Base-by-base conservation (phyloP, 2,888 invertebrate species). In the Drosophila longiperda region DNA sequence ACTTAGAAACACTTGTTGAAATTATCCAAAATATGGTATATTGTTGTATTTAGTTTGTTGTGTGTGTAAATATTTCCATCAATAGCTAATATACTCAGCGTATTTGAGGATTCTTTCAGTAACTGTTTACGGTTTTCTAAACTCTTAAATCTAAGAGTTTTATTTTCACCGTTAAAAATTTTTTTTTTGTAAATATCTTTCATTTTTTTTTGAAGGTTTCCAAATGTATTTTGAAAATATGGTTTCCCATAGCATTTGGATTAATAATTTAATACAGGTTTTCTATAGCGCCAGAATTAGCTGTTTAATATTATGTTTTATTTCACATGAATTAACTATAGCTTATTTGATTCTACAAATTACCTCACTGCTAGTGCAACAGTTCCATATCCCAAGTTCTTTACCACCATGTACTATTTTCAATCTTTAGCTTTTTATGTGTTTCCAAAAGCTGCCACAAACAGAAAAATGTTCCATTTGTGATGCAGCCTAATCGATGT, bases 1-100 rank as follows among this genome's bases (percentile, higher is more conserved):
- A 80, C 76, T 78, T 81, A 78, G 79, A 82, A 82, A 80, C 79
- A 60, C 69, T 82, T 66, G 71, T 52, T 66, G 64, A 65, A 71
- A 50, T 71, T 79, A 71, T 65, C 72, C 71, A 70, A 69, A 70
- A 82, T 75, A 66, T 63, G 65, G 38, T 23, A 26, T 54, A 7
- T 73, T 50, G 50, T 50, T 49, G 17, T 49, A 20, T 57, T 1
- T 40, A 34, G n/a, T 65, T 29, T 60, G 12, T 20, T n/a, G 34
- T 54, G 34, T 40, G 33, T 65, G 60, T 52, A 55, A 53, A 65
- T 62, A 69, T 50, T 49, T 36, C 42, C 32, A 36, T 50, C 33
- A 59, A 29, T 52, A 64, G 36, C 20, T 23, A 45, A 38, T 20
- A 29, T 42, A 54, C n/a, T 40, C 26, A 53, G 45, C 53, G 54